A percentile compares a stretch with the other conserved stretches of the same genome.
Conservation (phyloP, 2,797 vertebrate genomes). For the Trachops cirrhosus region DNA sequence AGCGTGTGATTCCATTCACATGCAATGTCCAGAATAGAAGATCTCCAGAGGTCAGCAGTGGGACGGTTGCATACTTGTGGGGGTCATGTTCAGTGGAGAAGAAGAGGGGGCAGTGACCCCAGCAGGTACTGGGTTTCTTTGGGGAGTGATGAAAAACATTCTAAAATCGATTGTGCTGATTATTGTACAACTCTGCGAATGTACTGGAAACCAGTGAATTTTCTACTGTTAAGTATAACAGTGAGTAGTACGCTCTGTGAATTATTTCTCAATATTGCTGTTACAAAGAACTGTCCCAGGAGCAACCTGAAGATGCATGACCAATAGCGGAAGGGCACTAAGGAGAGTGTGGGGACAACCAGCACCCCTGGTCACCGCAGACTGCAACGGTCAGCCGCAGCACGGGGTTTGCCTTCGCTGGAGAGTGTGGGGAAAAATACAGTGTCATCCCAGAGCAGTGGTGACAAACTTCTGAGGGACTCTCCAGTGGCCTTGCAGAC, state of each 20-base stretch:
- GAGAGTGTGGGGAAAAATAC: not conserved
- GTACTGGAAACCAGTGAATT: not conserved
- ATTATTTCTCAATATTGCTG: not conserved
- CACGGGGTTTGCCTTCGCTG: not conserved
- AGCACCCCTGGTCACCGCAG: fast-evolving
- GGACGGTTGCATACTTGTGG: not conserved
- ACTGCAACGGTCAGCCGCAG: not conserved
- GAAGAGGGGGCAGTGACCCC: not conserved
- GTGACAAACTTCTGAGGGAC: not conserved
- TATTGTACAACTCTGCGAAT: not conserved
- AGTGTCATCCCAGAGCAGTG: not conserved
- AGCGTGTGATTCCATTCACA: not conserved
- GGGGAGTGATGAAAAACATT: not conserved
- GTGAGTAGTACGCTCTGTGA: not conserved
- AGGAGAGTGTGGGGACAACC: not conserved
- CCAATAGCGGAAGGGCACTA: not conserved
- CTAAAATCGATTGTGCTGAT: not conserved
- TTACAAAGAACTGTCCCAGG: not conserved
- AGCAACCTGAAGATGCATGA: not conserved
- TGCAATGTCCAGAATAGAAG: not conserved
- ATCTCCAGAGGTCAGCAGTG: not conserved
- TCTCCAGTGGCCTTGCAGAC: not conserved
- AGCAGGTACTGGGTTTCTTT: not conserved
- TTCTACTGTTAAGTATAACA: not conserved
- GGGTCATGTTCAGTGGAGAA: not conserved